Evolutionary conservation across 2,888 invertebrate genomes (phyloP).

Genomic region (Eristalis pertinax): DNA sequence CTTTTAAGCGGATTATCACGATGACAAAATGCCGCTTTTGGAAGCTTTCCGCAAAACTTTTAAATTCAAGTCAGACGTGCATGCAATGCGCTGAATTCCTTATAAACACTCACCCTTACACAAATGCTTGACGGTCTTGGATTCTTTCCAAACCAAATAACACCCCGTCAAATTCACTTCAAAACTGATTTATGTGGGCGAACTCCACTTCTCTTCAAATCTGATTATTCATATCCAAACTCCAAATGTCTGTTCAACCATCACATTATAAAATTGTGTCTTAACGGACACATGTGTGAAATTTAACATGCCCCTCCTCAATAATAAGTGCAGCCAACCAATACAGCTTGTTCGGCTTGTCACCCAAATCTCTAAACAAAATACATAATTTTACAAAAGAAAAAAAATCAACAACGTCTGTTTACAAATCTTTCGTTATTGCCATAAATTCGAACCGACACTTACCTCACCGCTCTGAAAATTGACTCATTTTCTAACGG

Average conservation of each 20-base stretch:
- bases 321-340: slow-evolving; percentile 9
- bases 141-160: too few relatives aligned
- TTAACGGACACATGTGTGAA: background rate
- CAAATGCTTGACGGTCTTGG: too few relatives aligned
- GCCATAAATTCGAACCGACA: slow-evolving; percentile 59
- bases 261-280: background rate
- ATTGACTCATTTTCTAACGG: slow-evolving; percentile 63
- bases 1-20: too few relatives aligned
- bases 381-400: slow-evolving; percentile 14
- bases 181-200: too few relatives aligned
- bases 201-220: background rate
- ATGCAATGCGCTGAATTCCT: too few relatives aligned
- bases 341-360: slow-evolving; percentile 1
- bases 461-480: slow-evolving; percentile 34
- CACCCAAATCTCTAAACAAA: slow-evolving; percentile 24
- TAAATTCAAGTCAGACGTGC: too few relatives aligned
- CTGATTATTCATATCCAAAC: background rate
- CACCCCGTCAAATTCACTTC: too few relatives aligned
- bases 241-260: background rate
- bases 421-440: slow-evolving; percentile 59
- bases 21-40: too few relatives aligned
- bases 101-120: too few relatives aligned
- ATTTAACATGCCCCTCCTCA: background rate
- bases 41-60: too few relatives aligned
- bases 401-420: slow-evolving; percentile 9